Conservation (phyloP, 2,113 vertebrate species). For the Indicator maculatus region DNA sequence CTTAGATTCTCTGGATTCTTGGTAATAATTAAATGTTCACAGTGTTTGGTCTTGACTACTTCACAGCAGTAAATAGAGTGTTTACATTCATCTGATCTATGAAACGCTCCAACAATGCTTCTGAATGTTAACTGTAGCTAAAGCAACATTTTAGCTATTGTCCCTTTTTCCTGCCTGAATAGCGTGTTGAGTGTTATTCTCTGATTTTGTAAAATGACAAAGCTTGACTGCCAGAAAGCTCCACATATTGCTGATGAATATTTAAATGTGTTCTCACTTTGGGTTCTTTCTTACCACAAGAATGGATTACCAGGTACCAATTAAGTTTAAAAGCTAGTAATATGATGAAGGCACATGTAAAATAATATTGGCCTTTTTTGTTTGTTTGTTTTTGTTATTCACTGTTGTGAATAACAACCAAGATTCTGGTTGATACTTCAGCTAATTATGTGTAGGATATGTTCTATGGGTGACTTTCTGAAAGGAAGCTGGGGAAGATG, state of each 20-base stretch:
- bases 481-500: not conserved
- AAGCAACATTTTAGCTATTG: not conserved
- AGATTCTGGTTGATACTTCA: not conserved
- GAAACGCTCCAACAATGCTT: not conserved
- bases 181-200: not conserved
- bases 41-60: constrained; percentile 2
- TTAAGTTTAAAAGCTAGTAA: not conserved
- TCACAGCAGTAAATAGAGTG: constrained; percentile 15
- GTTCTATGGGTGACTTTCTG: not conserved
- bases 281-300: not conserved
- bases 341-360: not conserved
- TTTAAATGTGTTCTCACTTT: not conserved
- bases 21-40: constrained; percentile 40
- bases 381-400: not conserved
- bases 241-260: not conserved
- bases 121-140: not conserved
- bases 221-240: not conserved
- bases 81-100: constrained; percentile 4
- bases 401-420: not conserved
- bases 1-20: constrained; percentile 52
- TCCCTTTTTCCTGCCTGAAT: constrained; percentile 12
- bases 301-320: not conserved
- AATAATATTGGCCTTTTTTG: not conserved
- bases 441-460: not conserved
- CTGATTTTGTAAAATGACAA: not conserved